A percentile compares a stretch with the other conserved stretches of the same genome.
phyloP scores from a whole-genome alignment of 2,888 invertebrate genomes.

The Ecdyonurus torrentis region DNA sequence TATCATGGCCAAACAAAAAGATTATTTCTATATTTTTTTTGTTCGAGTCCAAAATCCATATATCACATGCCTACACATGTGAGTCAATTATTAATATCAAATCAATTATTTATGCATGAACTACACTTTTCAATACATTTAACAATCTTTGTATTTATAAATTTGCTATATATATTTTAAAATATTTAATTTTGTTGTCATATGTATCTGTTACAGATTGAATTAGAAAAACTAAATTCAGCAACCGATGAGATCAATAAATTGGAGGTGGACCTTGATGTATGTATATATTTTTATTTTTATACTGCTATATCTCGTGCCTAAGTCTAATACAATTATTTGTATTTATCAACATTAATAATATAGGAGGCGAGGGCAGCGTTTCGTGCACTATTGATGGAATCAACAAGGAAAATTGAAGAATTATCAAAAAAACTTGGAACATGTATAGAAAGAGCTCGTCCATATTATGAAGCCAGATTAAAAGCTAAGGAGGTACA shows the following conservation, averaged over 20 bases:
- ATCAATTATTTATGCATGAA: no score
- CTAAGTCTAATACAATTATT: no score
- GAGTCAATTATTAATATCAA: no score
- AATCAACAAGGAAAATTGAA: slow-evolving; percentile 68
- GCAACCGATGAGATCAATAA: slow-evolving; percentile 87
- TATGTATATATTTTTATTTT: slow-evolving; percentile 25
- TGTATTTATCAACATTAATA: slow-evolving; percentile 7
- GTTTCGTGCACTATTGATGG: slow-evolving; percentile 64
- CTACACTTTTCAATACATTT: no score
- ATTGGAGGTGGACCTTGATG: slow-evolving; percentile 75
- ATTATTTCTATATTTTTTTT: no score
- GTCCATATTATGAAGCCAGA: slow-evolving; percentile 80
- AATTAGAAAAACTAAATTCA: slow-evolving; percentile 75
- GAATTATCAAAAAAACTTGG: slow-evolving; percentile 65
- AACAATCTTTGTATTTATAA: no score
- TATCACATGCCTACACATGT: no score
- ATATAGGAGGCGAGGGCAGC: slow-evolving; percentile 57
- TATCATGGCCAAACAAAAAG: no score
- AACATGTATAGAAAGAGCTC: slow-evolving; percentile 67
- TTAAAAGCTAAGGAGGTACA: slow-evolving; percentile 68
- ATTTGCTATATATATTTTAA: no score
- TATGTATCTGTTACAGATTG: slow-evolving; percentile 57
- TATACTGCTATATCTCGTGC: neutral
- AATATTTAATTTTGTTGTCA: no score
- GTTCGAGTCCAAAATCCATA: no score